A percentile compares a stretch with the other conserved stretches of the same genome.
Evolutionary conservation across 2,888 invertebrate genomes (phyloP).

Genomic region (Petrolisthes cinctipes): DNA sequence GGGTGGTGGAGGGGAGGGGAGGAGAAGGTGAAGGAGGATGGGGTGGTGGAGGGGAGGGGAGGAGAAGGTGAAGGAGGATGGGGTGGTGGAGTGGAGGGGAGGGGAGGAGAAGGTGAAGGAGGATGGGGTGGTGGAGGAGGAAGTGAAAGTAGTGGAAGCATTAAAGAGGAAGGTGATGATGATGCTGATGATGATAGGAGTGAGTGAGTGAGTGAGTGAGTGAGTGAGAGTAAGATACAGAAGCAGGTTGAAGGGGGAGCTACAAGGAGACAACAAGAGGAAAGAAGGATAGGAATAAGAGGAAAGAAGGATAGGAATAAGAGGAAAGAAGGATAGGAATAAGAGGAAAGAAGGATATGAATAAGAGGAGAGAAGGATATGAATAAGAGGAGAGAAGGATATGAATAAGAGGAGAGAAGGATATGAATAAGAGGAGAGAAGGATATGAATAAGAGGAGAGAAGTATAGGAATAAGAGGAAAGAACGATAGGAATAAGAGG

Average conservation of each 20-base stretch:
- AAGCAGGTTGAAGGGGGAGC: background rate
- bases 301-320: background rate
- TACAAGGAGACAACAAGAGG: background rate
- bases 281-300: background rate
- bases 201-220: background rate
- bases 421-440: background rate
- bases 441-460: background rate
- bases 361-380: background rate
- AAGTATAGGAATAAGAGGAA: background rate
- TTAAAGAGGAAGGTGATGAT: background rate
- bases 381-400: background rate
- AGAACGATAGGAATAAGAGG: background rate
- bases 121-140: background rate
- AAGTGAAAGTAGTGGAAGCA: conserved; percentile 2
- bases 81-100: background rate
- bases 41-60: background rate
- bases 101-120: background rate
- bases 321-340: background rate
- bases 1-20: background rate
- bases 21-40: background rate
- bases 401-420: background rate
- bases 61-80: background rate
- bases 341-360: background rate
- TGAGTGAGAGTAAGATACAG: background rate
- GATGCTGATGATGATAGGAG: background rate